These are phyloP conservation scores for Hippocampus comes DNA, from an alignment of 2,113 vertebrate species.

Conservation along the genomic window DNA sequence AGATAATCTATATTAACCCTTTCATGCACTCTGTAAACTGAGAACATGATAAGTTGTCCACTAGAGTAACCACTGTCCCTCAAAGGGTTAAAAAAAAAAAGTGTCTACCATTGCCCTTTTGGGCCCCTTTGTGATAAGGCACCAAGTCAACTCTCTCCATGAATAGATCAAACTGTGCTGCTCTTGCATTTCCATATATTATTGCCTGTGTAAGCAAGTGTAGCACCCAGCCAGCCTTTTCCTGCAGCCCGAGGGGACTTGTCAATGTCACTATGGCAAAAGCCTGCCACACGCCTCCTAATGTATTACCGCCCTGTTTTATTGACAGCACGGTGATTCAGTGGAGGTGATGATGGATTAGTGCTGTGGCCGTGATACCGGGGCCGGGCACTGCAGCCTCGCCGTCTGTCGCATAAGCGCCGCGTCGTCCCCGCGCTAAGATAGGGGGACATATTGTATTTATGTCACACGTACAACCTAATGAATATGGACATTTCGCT, in stretches of 20 bases:
- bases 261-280: slow-evolving; percentile 76
- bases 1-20: neutral
- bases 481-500: slow-evolving; percentile 47
- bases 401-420: slow-evolving; percentile 59
- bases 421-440: slow-evolving; percentile 38
- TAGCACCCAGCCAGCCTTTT: slow-evolving; percentile 53
- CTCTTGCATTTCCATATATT: slow-evolving; percentile 64
- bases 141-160: slow-evolving; percentile 21
- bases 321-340: slow-evolving; percentile 74
- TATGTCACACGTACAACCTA: slow-evolving; percentile 50
- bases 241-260: slow-evolving; percentile 68
- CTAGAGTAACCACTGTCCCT: too few relatives aligned
- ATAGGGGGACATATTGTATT: slow-evolving; percentile 46
- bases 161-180: slow-evolving; percentile 15
- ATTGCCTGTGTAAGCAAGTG: slow-evolving; percentile 73
- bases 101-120: neutral
- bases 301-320: slow-evolving; percentile 72
- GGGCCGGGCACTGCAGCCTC: slow-evolving; percentile 54
- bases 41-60: too few relatives aligned
- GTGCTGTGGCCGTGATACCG: slow-evolving; percentile 50
- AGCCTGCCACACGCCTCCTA: slow-evolving; percentile 71
- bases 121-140: slow-evolving; percentile 1
- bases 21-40: too few relatives aligned
- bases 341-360: slow-evolving; percentile 74
- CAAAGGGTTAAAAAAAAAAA: too few relatives aligned